phyloP scores from a whole-genome alignment of 2,113 vertebrate genomes.

The Puntigrus tetrazona region DNA sequence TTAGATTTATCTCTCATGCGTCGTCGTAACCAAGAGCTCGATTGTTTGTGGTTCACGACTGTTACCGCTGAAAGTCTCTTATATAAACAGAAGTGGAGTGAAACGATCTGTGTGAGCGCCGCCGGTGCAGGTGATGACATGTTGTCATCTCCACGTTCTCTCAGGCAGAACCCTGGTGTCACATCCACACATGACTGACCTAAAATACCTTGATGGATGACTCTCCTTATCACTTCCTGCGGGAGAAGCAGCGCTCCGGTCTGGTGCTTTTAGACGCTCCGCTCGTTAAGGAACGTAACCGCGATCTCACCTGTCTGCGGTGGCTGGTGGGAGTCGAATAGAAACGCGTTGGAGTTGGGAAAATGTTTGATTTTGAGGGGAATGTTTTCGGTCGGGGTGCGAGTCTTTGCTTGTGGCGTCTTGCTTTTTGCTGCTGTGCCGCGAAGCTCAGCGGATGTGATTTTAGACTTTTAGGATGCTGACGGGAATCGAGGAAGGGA shows the following conservation, averaged over 20 bases:
- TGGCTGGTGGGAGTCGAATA: not conserved
- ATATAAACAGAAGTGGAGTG: slow-evolving; percentile 49
- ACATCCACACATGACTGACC: not conserved
- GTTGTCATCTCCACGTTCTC: not conserved
- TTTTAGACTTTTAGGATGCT: slow-evolving; percentile 54
- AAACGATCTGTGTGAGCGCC: slow-evolving; percentile 27
- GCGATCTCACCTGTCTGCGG: not conserved
- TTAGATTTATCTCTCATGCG: slow-evolving; percentile 36
- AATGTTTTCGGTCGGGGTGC: not conserved
- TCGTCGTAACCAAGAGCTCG: slow-evolving; percentile 20
- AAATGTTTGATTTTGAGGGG: not conserved
- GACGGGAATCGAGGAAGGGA: not conserved
- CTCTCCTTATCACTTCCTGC: slow-evolving; percentile 19
- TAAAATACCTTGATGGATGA: slow-evolving; percentile 28
- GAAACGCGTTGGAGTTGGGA: not conserved
- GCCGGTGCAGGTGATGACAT: slow-evolving; percentile 23
- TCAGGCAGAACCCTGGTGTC: slow-evolving; percentile 32
- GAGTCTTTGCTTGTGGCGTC: not conserved
- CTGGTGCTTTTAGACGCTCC: not conserved
- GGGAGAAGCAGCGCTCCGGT: not conserved
- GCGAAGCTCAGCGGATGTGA: slow-evolving; percentile 63
- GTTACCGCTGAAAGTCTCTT: slow-evolving; percentile 28
- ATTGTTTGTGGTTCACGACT: slow-evolving; percentile 19
- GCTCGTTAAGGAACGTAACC: not conserved
- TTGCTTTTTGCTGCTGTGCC: not conserved